Percentiles rank a stretch among this genome's conserved stretches.
Conservation (phyloP, 53 echinoderm and acorn worm species). For the Patiria pectinifera region DNA sequence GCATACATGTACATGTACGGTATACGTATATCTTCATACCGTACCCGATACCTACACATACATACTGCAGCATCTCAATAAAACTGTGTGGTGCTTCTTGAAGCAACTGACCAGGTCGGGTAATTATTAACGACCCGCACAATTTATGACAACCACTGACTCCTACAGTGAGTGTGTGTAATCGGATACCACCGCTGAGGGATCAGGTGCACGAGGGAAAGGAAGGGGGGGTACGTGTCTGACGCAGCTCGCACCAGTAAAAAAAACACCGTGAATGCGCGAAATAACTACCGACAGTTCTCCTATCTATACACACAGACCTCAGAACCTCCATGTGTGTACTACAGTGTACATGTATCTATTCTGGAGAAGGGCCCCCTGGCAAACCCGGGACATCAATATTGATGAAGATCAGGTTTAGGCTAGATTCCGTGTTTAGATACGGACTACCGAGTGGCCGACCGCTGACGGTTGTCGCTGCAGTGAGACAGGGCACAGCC, state of each 20-base stretch:
- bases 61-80: not conserved
- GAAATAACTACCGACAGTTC: not conserved
- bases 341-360: slow-evolving; percentile 21
- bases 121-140: slow-evolving; percentile 54
- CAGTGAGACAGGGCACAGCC: not conserved
- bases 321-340: not conserved
- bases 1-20: too few species aligned
- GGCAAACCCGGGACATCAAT: slow-evolving; percentile 34
- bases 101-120: slow-evolving; percentile 16
- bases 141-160: slow-evolving; percentile 17
- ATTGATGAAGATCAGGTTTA: slow-evolving; percentile 50
- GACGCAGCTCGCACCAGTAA: not conserved
- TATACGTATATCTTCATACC: too few species aligned
- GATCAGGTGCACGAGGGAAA: slow-evolving; percentile 55
- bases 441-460: not conserved
- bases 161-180: slow-evolving; percentile 30
- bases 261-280: too few species aligned
- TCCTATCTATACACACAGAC: not conserved
- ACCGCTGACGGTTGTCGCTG: not conserved
- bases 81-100: not conserved
- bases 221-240: slow-evolving; percentile 40
- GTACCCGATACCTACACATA: not conserved
- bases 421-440: slow-evolving; percentile 36
- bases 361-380: not conserved
- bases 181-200: slow-evolving; percentile 26